phyloP scores from a whole-genome alignment of 2,797 vertebrate species.

The Falco rusticolus region DNA sequence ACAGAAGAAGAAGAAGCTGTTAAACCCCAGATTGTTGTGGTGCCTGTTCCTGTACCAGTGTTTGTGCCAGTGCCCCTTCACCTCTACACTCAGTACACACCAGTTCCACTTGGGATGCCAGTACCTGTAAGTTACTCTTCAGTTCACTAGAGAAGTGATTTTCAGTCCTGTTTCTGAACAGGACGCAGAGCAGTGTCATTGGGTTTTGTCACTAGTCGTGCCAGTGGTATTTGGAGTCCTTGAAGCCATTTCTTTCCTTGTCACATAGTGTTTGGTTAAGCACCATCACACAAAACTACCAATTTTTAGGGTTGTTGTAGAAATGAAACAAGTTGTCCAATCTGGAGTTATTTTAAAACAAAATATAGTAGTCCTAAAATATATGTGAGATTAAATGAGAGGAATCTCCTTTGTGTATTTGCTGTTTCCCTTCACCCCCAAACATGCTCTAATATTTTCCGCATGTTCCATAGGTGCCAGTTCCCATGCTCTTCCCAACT shows the following conservation, averaged over 20 bases:
- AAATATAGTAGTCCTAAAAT: neutral
- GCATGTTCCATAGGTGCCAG: constrained; percentile 83
- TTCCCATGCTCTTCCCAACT: constrained; percentile 93
- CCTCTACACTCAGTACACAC: constrained; percentile 92
- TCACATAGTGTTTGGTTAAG: neutral
- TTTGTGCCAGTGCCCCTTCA: constrained; percentile 93
- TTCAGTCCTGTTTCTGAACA: neutral
- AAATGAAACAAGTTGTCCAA: neutral
- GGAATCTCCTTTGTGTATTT: neutral
- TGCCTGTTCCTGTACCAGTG: constrained; percentile 94
- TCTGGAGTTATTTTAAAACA: neutral
- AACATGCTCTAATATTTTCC: neutral
- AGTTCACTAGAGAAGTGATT: neutral
- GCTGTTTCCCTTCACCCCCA: neutral
- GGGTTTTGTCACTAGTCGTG: neutral
- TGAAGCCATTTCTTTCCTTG: neutral
- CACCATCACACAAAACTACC: neutral
- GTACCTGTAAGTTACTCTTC: constrained; percentile 84
- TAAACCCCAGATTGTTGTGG: constrained; percentile 81
- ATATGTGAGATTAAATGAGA: neutral
- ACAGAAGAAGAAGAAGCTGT: constrained; percentile 60
- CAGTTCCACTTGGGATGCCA: constrained; percentile 88
- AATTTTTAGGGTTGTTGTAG: neutral
- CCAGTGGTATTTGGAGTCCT: neutral
- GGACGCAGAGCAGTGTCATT: neutral